phyloP scores from a whole-genome alignment of 30 jellyfish, hydroid and myxozoan genomes.

The Hydra vulgaris region DNA sequence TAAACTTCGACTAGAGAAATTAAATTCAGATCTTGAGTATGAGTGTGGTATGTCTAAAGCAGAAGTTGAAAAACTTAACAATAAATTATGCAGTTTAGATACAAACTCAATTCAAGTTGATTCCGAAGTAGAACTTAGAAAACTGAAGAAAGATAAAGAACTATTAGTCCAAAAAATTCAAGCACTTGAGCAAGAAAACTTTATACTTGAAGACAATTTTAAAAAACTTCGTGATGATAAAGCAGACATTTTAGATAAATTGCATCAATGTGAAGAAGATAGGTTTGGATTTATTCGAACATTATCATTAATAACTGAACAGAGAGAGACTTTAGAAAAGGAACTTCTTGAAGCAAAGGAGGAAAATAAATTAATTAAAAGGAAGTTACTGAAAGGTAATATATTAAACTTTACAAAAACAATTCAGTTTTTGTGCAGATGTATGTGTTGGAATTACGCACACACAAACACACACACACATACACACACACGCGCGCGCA shows the following conservation, averaged over 20 bases:
- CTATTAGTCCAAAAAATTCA: slow-evolving; percentile 69
- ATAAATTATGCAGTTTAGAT: slow-evolving; percentile 40
- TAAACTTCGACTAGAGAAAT: slow-evolving; percentile 79
- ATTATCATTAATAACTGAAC: slow-evolving; percentile 49
- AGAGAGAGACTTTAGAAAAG: slow-evolving; percentile 31
- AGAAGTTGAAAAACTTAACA: slow-evolving; percentile 65
- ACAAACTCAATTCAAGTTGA: slow-evolving; percentile 34
- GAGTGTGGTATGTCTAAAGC: slow-evolving; percentile 57
- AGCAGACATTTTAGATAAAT: slow-evolving; percentile 63
- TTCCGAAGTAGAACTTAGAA: slow-evolving; percentile 40
- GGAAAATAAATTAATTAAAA: slow-evolving; percentile 11
- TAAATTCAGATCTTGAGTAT: slow-evolving; percentile 52
- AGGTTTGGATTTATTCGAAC: slow-evolving; percentile 75
- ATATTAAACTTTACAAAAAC: neutral
- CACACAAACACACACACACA: no score
- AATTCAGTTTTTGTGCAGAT: neutral
- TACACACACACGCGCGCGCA: no score
- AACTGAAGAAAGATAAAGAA: slow-evolving; percentile 68
- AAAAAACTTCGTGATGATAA: slow-evolving; percentile 68
- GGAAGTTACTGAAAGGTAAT: neutral
- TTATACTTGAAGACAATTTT: slow-evolving; percentile 76
- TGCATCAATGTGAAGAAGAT: slow-evolving; percentile 89
- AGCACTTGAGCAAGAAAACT: slow-evolving; percentile 79
- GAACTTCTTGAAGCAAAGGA: slow-evolving; percentile 4
- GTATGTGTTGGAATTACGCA: no score